phyloP scores from a whole-genome alignment of 2,797 vertebrate genomes.

The Anguilla pacifica region DNA sequence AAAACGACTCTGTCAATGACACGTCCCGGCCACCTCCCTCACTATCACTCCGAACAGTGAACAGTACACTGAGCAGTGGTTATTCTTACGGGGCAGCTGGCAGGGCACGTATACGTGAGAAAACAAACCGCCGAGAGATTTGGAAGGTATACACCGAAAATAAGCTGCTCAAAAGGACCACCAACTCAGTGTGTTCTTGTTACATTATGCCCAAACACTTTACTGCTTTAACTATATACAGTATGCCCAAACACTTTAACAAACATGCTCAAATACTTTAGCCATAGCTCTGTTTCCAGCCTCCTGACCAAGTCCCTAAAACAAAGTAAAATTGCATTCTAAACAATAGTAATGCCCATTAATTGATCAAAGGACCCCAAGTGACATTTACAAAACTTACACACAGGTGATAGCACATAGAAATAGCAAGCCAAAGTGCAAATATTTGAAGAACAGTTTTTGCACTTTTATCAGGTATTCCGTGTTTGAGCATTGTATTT shows the following conservation, averaged over 20 bases:
- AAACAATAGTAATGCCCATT: not conserved
- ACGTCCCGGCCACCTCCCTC: not conserved
- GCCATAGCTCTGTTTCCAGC: not conserved
- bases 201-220: not conserved
- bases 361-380: not conserved
- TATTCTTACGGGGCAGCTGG: not conserved
- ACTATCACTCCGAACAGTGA: not conserved
- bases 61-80: not conserved
- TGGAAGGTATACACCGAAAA: not conserved
- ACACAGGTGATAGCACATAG: not conserved
- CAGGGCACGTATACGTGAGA: not conserved
- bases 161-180: not conserved
- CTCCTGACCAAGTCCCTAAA: not conserved
- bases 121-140: not conserved
- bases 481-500: not conserved
- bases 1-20: not conserved
- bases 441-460: conserved; percentile 5
- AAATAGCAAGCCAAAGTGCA: not conserved
- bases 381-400: not conserved
- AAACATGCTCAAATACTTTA: not conserved
- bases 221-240: too few species aligned
- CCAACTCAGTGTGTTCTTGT: not conserved
- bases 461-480: not conserved
- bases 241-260: not conserved
- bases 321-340: not conserved